Conservation (phyloP, 2,888 invertebrate genomes). For the Sarcophaga subvicina region DNA sequence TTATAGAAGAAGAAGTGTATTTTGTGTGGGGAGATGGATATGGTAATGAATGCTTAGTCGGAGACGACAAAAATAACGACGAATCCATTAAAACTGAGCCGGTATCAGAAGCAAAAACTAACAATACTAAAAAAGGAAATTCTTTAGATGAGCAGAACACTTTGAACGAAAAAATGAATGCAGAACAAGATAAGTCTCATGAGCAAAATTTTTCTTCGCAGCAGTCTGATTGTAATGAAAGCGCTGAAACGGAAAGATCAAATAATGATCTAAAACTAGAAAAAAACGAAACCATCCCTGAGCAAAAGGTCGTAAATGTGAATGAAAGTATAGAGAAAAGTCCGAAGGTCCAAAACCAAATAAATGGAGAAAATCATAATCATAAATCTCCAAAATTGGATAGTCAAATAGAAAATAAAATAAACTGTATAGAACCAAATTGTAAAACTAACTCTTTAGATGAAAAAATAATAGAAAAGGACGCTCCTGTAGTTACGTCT, state of each 20-base stretch:
- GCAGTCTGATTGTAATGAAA: slow-evolving; percentile 32
- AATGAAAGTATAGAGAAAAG: slow-evolving; percentile 9
- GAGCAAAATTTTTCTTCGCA: slow-evolving; percentile 73
- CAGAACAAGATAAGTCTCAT: slow-evolving; percentile 74
- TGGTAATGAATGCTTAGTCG: slow-evolving; percentile 88
- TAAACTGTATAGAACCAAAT: not conserved
- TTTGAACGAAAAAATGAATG: slow-evolving; percentile 62
- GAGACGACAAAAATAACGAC: slow-evolving; percentile 83
- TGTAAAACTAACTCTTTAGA: not conserved
- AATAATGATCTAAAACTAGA: not conserved
- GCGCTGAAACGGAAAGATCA: not conserved
- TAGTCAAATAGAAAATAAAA: no score
- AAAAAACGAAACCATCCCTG: not conserved
- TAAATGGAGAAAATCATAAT: slow-evolving; percentile 21
- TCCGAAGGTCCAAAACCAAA: not conserved
- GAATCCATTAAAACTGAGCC: not conserved
- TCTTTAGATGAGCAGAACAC: not conserved
- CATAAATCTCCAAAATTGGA: no score
- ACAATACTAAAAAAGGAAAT: not conserved
- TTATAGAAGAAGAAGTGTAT: slow-evolving; percentile 88
- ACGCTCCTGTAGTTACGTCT: not conserved
- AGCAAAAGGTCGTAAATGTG: not conserved
- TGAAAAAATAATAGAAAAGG: not conserved
- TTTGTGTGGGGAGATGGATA: slow-evolving; percentile 86
- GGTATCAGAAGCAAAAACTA: not conserved